Evolutionary conservation across 2,888 invertebrate species (phyloP), one percentile per base, ranked within the genome.

Genomic region (Zootermopsis nevadensis): DNA sequence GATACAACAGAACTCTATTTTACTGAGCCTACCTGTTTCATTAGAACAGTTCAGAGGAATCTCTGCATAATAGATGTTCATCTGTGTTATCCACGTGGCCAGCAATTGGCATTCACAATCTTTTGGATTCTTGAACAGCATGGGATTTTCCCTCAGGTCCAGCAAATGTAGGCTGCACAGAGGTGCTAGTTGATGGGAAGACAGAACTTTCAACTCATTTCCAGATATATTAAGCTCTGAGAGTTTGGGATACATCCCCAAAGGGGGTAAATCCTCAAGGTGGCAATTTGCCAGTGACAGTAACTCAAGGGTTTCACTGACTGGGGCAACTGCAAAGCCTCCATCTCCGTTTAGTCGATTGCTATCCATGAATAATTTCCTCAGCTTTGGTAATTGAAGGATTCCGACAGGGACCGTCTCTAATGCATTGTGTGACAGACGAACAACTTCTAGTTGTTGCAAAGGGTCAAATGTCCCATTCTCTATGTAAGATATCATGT

Each of bases 91-190:
- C 48, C 48, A 48, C 48, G 8, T 15, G 8, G 48, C 15, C 48
- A 80, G 60, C 33, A 55, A 33, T 8, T n/a, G 3, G 31, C 83
- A 80, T 10, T 38, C 69, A 55, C 83, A 83, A 38, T 15, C 30
- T 2, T 38, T 30, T 10, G 72, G 27, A 6, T 31, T 2, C 7
- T 67, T 31, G 33, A 79, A 81, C 27, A 83, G 72, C 86, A 86
- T 85, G 89, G 88, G 79, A 86, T 84, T 85, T 87, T 86, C 87
- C 80, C 87, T 88, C 86, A 92, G 87, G 87, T 94, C 93, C 69
- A 95, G 91, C 84, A 89, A 90, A 84, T 89, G 89, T 53, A 95
- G 89, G 84, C 91, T 91, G 88, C 95, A 95, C 89, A 93, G 91
- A 2, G 91, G 89, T 0, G 93, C 93, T 85, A 95, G 90, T 81